Conservation (phyloP, 2,113 vertebrate genomes). For the Tetrao urogallus region DNA sequence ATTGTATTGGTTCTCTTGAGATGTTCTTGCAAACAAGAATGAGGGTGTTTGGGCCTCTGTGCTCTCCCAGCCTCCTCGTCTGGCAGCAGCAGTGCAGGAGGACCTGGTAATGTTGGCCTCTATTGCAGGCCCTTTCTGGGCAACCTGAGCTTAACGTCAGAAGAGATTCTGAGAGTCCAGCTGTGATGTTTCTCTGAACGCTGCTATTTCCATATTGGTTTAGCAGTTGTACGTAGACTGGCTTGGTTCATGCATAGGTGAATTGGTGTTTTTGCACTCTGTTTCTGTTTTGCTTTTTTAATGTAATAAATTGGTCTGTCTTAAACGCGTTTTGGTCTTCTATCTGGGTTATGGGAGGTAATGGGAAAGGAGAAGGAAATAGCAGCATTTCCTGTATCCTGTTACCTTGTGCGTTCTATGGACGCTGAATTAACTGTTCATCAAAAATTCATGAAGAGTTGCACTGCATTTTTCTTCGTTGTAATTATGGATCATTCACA, state of each 20-base stretch:
- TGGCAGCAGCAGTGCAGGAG: background rate
- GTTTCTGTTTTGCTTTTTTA: background rate
- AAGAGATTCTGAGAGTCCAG: background rate
- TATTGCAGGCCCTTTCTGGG: background rate
- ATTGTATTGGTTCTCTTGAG: background rate
- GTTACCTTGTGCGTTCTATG: constrained; percentile 63
- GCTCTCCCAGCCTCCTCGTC: background rate
- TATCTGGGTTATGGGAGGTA: constrained; percentile 7
- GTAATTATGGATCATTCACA: background rate
- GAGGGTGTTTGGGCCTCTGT: background rate
- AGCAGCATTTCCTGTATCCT: constrained; percentile 74
- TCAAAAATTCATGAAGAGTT: background rate
- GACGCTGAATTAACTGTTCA: background rate
- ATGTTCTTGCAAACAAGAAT: background rate
- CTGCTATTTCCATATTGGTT: background rate
- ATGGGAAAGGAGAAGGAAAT: constrained; percentile 52
- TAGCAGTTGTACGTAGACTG: background rate
- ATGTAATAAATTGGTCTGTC: background rate
- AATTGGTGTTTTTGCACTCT: background rate
- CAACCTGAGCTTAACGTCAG: fast-evolving
- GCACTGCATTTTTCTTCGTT: background rate
- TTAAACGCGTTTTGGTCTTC: background rate
- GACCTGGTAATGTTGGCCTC: background rate
- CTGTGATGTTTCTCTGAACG: background rate
- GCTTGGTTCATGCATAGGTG: background rate